Percentiles rank a stretch among this genome's conserved stretches.
Conservation (phyloP, 2,797 vertebrate species). For the Galaxias olidus region DNA sequence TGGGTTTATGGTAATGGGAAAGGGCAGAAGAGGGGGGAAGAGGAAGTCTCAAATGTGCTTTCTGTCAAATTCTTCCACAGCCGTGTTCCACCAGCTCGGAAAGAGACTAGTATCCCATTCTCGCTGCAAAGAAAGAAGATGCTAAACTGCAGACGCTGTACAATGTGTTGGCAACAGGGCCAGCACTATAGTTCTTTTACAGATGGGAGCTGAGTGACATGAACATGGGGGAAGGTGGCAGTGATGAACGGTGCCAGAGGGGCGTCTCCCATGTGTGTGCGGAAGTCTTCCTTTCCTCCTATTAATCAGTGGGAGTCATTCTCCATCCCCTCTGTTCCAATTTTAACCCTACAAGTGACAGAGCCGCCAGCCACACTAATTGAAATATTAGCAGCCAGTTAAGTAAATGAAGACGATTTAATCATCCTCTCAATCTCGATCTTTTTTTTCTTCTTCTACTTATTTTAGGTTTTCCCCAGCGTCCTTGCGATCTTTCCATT, state of each 20-base stretch:
- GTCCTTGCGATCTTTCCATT: slow-evolving; percentile 78
- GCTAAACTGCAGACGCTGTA: slow-evolving; percentile 28
- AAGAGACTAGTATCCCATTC: slow-evolving; percentile 40
- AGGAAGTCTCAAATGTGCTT: slow-evolving; percentile 72
- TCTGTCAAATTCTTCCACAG: slow-evolving; percentile 62
- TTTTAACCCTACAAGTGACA: slow-evolving; percentile 81
- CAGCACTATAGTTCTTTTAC: slow-evolving; percentile 40
- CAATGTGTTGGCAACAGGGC: slow-evolving; percentile 23
- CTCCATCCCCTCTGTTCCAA: slow-evolving; percentile 70
- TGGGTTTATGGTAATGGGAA: slow-evolving; percentile 81
- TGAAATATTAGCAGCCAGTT: slow-evolving; percentile 85
- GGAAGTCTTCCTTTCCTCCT: slow-evolving; percentile 80
- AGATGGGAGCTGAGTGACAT: slow-evolving; percentile 58
- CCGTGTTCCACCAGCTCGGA: slow-evolving; percentile 30
- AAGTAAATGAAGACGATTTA: slow-evolving; percentile 86
- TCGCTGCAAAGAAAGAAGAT: slow-evolving; percentile 22
- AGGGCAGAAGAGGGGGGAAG: slow-evolving; percentile 66
- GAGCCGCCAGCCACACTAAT: slow-evolving; percentile 80
- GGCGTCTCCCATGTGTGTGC: slow-evolving; percentile 68
- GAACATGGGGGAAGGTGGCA: slow-evolving; percentile 59
- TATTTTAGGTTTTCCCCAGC: slow-evolving; percentile 62
- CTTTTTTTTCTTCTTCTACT: slow-evolving; percentile 53
- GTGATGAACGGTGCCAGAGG: slow-evolving; percentile 73
- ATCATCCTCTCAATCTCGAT: slow-evolving; percentile 68
- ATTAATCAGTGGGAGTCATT: slow-evolving; percentile 83